These are phyloP conservation scores for Periophthalmus modestus DNA, from an alignment of 2,113 vertebrate species.

Conservation along the genomic window DNA sequence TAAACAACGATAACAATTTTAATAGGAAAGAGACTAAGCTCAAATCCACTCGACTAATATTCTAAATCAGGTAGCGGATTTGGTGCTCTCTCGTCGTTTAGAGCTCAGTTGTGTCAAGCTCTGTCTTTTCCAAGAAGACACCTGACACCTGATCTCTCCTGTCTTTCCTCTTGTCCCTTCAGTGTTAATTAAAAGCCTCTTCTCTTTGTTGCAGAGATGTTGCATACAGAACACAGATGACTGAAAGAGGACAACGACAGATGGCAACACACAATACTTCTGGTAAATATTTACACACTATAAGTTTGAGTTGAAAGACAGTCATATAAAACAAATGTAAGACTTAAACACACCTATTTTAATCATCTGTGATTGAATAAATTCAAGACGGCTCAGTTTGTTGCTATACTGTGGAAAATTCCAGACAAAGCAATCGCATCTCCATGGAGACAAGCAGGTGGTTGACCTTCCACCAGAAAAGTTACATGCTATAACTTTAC, in stretches of 20 bases:
- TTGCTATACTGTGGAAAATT: no score
- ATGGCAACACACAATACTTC: not conserved
- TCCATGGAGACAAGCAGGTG: no score
- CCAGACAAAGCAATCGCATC: no score
- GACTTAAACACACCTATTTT: no score
- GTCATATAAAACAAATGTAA: not conserved
- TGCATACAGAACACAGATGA: slow-evolving; percentile 24
- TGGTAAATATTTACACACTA: not conserved
- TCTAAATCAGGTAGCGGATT: not conserved
- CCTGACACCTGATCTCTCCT: slow-evolving; percentile 71
- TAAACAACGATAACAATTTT: not conserved
- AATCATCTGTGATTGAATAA: no score
- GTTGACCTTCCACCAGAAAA: no score
- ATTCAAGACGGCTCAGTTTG: no score
- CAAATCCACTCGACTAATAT: no score
- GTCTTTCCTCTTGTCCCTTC: slow-evolving; percentile 41
- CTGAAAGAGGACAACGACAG: slow-evolving; percentile 11
- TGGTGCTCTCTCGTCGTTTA: not conserved
- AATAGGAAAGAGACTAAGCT: slow-evolving; percentile 21
- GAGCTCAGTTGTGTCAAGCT: slow-evolving; percentile 45
- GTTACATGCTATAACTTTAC: no score
- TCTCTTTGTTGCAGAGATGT: slow-evolving; percentile 48
- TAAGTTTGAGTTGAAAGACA: not conserved
- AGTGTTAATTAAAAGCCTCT: slow-evolving; percentile 59
- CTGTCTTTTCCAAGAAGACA: slow-evolving; percentile 53